These are phyloP conservation scores for Porites lobata DNA, from an alignment of 92 coral and sea anemone genomes.

Conservation along the genomic window DNA sequence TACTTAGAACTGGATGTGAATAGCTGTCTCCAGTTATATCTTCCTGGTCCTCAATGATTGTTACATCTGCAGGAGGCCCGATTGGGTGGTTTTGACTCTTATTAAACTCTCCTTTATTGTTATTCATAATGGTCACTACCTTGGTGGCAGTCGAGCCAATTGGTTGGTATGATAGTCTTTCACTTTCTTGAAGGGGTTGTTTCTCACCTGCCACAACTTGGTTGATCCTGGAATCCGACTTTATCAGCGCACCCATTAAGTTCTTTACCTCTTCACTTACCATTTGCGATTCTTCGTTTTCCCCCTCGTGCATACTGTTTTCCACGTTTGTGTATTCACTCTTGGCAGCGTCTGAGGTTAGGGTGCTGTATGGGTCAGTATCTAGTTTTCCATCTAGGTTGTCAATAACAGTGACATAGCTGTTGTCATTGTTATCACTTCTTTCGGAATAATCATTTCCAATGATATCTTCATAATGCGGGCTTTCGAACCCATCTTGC, in stretches of 20 bases:
- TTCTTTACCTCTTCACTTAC: slow-evolving; percentile 26
- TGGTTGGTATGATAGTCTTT: background rate
- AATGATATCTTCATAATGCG: slow-evolving; percentile 19
- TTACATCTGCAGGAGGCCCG: background rate
- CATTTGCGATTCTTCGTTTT: slow-evolving; percentile 43
- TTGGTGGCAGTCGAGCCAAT: background rate
- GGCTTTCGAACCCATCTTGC: slow-evolving; percentile 15
- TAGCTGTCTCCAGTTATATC: background rate
- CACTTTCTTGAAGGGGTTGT: slow-evolving; percentile 3
- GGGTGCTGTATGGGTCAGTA: slow-evolving; percentile 34
- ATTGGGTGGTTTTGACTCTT: background rate
- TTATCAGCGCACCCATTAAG: slow-evolving; percentile 30
- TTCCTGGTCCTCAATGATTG: slow-evolving; percentile 35
- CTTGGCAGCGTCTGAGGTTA: slow-evolving; percentile 38
- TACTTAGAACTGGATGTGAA: background rate
- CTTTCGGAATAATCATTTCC: slow-evolving; percentile 19
- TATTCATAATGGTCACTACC: background rate
- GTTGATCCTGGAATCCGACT: slow-evolving; percentile 30
- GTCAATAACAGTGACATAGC: slow-evolving; percentile 38
- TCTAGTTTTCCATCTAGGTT: slow-evolving; percentile 29
- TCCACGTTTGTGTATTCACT: slow-evolving; percentile 43
- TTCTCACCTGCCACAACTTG: background rate
- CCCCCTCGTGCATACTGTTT: slow-evolving; percentile 41
- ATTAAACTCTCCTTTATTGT: background rate
- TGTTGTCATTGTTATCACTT: slow-evolving; percentile 18